Percentiles rank a stretch among this genome's conserved stretches.
Evolutionary conservation across 1,140 invertebrate genomes (phyloP).

Genomic region (Schmidtea mediterranea): DNA sequence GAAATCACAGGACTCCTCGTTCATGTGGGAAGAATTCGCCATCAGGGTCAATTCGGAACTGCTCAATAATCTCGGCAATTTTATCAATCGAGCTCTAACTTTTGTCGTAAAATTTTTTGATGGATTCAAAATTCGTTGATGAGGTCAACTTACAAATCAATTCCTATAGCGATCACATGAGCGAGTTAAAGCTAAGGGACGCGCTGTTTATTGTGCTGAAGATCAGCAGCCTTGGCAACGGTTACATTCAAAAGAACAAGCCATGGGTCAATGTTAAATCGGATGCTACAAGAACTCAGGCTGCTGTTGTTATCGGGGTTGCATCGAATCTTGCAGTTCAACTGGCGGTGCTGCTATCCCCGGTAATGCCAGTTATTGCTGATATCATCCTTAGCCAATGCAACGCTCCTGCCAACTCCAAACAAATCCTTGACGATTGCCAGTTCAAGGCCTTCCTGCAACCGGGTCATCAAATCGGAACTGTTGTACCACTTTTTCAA

Average conservation of each 20-base stretch:
- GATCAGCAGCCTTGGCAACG: slow-evolving; percentile 57
- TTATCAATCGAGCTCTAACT: slow-evolving; percentile 63
- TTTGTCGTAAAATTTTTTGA: slow-evolving; percentile 64
- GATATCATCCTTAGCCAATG: no score
- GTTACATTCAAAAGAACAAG: slow-evolving; percentile 70
- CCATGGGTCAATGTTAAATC: slow-evolving; percentile 82
- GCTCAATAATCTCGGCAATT: slow-evolving; percentile 93
- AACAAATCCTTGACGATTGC: slow-evolving; percentile 30
- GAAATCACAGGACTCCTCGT: slow-evolving; percentile 58
- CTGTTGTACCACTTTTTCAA: slow-evolving; percentile 45
- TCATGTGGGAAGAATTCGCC: slow-evolving; percentile 69
- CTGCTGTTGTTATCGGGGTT: slow-evolving; percentile 54
- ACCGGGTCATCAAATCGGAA: slow-evolving; percentile 58
- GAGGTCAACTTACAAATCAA: slow-evolving; percentile 51
- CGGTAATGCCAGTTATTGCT: no score
- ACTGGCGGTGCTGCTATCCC: no score
- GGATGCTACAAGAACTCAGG: slow-evolving; percentile 30
- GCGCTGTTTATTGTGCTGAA: slow-evolving; percentile 52
- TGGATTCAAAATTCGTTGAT: slow-evolving; percentile 40
- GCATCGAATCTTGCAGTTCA: slow-evolving; percentile 56
- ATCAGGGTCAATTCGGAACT: slow-evolving; percentile 82
- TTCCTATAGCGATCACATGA: slow-evolving; percentile 48
- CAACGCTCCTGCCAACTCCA: slow-evolving; percentile 26
- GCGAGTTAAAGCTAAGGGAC: slow-evolving; percentile 54
- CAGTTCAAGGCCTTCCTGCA: slow-evolving; percentile 39